Base-by-base conservation (phyloP, 2,797 vertebrate genomes). In the Muscicapa striata region DNA sequence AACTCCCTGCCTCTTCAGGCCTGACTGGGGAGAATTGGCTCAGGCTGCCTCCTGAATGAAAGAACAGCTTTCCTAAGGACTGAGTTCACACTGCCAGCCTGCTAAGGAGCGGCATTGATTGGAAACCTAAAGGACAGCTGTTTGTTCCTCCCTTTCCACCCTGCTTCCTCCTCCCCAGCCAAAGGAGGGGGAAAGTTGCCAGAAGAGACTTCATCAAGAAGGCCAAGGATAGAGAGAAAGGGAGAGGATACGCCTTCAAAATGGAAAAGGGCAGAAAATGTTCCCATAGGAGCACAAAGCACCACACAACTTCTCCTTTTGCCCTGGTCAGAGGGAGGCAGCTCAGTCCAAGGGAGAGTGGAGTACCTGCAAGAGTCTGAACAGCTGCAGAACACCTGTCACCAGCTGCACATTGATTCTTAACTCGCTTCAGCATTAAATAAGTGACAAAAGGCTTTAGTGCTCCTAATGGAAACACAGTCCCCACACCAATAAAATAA, bases 101-200 rank as follows among this genome's bases (percentile, higher is more conserved):
- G 62, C 81, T 70, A 34, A 93, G 90, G 90, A 89, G 70, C 52
- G 63, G 63, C 92, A 95, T 3, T 90, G 80, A 94, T 57, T 57
- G 26, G 69, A 81, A 92, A 91, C 86, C 81, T 85, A 74, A 93
- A 82, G 61, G 77, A 87, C 92, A 95, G 93, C 84, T 96, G 89
- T 87, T 91, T 61, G 63, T 64, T 64, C 69, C 74, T 84, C 52
- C 68, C 36, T 74, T 87, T 40, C 91, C 83, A 92, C 62, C 45
- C 85, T 82, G 69, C 84, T 80, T 89, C 75, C 55, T 92, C 74
- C 41, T 92, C 41, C 68, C 27, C 30, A 73, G 93, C 77, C 95
- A 93, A 88, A 58, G 22, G 45, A 91, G 11, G 51, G 16, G 67
- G 80, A 43, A 82, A 68, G 45, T 4, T 89, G 85, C 85, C 92